Percentiles rank a stretch among this genome's conserved stretches.
Evolutionary conservation across 1,140 invertebrate species (phyloP).

Genomic region (Eufriesea mexicana): DNA sequence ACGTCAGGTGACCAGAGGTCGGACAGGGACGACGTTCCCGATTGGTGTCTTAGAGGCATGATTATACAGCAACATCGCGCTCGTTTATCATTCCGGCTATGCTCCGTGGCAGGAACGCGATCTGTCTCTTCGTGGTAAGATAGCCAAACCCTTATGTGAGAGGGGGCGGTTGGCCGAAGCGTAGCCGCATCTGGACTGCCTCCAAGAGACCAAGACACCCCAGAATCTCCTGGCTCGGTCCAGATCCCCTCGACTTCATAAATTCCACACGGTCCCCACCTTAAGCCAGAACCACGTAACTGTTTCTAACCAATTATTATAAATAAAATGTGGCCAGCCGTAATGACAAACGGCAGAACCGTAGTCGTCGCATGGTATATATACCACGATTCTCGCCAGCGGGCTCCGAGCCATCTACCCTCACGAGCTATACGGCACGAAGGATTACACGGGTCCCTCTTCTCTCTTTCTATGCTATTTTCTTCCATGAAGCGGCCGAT

Average conservation of each 20-base stretch:
- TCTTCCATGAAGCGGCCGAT: slow-evolving; percentile 45
- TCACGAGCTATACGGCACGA: slow-evolving; percentile 47
- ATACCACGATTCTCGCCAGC: slow-evolving; percentile 67
- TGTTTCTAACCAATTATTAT: slow-evolving; percentile 80
- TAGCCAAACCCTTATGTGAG: slow-evolving; percentile 73
- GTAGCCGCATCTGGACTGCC: slow-evolving; percentile 76
- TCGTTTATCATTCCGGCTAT: slow-evolving; percentile 75
- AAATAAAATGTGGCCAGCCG: slow-evolving; percentile 77
- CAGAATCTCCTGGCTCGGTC: slow-evolving; percentile 69
- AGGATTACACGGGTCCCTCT: slow-evolving; percentile 44
- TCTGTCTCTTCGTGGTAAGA: slow-evolving; percentile 77
- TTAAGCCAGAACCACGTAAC: slow-evolving; percentile 74
- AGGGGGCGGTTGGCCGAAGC: slow-evolving; percentile 46
- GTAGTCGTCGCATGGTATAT: slow-evolving; percentile 38
- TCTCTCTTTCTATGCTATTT: slow-evolving; percentile 52
- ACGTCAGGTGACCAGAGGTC: slow-evolving; percentile 35
- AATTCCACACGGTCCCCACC: slow-evolving; percentile 68
- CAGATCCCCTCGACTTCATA: slow-evolving; percentile 73
- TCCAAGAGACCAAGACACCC: slow-evolving; percentile 78
- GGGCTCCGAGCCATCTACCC: slow-evolving; percentile 71
- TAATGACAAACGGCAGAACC: slow-evolving; percentile 76
- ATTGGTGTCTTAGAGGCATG: slow-evolving; percentile 63
- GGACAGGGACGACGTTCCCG: slow-evolving; percentile 43
- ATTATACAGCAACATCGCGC: slow-evolving; percentile 77
- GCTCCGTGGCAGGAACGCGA: slow-evolving; percentile 69